Evolutionary conservation across 1,140 invertebrate species (phyloP), one percentile per base, ranked within the genome.

Genomic region (Luehdorfia chinensis): DNA sequence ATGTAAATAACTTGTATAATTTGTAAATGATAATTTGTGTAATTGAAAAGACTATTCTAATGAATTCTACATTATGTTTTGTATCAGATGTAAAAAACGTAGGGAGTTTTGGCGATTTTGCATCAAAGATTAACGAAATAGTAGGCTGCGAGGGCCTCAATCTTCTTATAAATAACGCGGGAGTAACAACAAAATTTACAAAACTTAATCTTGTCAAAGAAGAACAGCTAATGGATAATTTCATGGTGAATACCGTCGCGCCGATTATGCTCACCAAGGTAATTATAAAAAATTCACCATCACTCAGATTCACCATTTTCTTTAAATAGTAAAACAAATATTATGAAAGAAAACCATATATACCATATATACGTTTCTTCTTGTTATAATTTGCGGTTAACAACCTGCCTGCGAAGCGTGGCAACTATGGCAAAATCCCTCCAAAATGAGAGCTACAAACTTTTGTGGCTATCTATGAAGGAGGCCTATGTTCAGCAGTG

Each of bases 91-190:
- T 95, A 9, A 88, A 66, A 14, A 84, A 95, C 47, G 88, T 90
- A 11, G 79, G 90, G n/a, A 84, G 76, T 11, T 93, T 92, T 55
- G 84, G 88, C 0, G 83, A 86, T 18, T 66, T 95, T 5, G 79
- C 90, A 0, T 73, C 89, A 8, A 58, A 90, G 55, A 89, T 96
- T 0, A 55, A 67, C 2, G 59, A 89, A 50, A 84, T 91, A 25
- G 89, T 94, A 1, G 90, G 91, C 33, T 87, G 90, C 6, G 66
- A 87, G 34, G 95, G 95, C 2, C 78, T 97, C 0, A 96, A 96
- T 79, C 87, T 96, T 12, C 84, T 97, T 0, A 91, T 97, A 28
- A 97, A 97, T 68, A 97, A 96, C 88, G 95, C 95, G 27, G 95
- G 94, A 8, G 84, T 94, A 13, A 88, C 91, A 1, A 90, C 92